phyloP scores from a whole-genome alignment of 2,797 vertebrate genomes.

The Accipiter minullus region DNA sequence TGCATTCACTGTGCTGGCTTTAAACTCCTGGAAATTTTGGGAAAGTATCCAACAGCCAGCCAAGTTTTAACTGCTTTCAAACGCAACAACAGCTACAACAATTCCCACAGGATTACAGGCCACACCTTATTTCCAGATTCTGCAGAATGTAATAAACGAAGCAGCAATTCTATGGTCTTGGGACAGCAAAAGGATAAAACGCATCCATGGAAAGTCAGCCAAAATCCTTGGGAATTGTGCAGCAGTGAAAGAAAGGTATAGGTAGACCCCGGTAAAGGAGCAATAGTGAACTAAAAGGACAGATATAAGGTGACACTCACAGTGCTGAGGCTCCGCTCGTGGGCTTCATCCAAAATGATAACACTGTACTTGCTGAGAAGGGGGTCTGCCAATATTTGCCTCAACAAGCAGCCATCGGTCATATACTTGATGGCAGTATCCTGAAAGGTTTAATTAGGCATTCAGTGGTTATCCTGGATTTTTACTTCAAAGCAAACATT shows the following conservation, averaged over 20 bases:
- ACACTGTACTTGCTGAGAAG: slow-evolving; percentile 87
- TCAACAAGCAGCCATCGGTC: slow-evolving; percentile 95
- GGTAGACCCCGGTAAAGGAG: not conserved
- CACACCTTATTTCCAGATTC: not conserved
- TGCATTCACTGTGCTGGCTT: not conserved
- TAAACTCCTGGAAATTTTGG: not conserved
- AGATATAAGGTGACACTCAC: slow-evolving; percentile 72
- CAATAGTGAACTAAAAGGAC: not conserved
- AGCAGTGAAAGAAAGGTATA: not conserved
- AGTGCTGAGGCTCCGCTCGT: slow-evolving; percentile 95
- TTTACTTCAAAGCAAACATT: not conserved
- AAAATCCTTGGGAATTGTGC: not conserved
- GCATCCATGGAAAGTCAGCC: not conserved
- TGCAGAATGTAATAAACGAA: accelerated
- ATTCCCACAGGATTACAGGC: not conserved
- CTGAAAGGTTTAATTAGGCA: slow-evolving; percentile 66
- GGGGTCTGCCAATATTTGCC: slow-evolving; percentile 89
- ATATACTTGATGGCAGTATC: slow-evolving; percentile 92
- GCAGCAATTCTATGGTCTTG: not conserved
- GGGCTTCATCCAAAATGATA: slow-evolving; percentile 93
- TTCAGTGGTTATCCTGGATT: not conserved
- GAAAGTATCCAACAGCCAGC: not conserved
- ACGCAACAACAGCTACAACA: not conserved
- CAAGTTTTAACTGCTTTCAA: not conserved
- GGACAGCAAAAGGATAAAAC: not conserved